Base-by-base conservation (phyloP, 2,888 invertebrate genomes). In the Epirrhoe alternata region DNA sequence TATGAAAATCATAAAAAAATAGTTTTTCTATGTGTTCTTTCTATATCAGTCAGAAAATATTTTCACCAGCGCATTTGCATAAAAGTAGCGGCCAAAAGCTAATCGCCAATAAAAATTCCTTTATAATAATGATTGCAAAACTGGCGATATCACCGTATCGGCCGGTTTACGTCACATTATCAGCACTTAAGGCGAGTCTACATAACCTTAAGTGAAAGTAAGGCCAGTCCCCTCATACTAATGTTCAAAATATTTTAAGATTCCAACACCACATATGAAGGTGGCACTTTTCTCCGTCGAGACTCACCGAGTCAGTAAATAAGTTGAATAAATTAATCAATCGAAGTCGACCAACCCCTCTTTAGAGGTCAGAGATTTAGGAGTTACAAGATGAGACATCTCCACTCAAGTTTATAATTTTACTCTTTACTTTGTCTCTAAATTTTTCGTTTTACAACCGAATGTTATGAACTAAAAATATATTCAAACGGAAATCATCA, bases 131-230 rank as follows among this genome's bases (percentile, higher is more conserved):
- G 51, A 64, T 64, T 71, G 66, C 66, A 68, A 68, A 70, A 67
- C 65, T 60, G 30, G 55, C 68, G 66, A 67, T 70, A 74, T 71
- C 69, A 70, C 66, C 66, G 81, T 77, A 75, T 71, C 77, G 74
- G 77, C 74, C 75, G 74, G 76, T 81, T 89, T 89, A 88, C 88
- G 89, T 92, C 88, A 92, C 88, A 89, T 87, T 86, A 88, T 87
- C 86, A 84, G 85, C 84, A 86, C 86, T 88, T 86, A 85, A 82
- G 81, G 81, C 81, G 81, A 85, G 88, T 91, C 91, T 90, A 88
- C 86, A 90, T 90, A 92, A 92, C 89, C 86, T 87, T 82, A 84
- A 92, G 92, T 92, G 92, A 93, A 93, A 93, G 92, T 93, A 85
- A 77, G 85, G 76, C 88, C 81, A 81, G 87, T 85, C 81, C 76